These are phyloP conservation scores for Melanotaenia maccullochi DNA, from an alignment of 2,797 vertebrate genomes.

Conservation along the genomic window DNA sequence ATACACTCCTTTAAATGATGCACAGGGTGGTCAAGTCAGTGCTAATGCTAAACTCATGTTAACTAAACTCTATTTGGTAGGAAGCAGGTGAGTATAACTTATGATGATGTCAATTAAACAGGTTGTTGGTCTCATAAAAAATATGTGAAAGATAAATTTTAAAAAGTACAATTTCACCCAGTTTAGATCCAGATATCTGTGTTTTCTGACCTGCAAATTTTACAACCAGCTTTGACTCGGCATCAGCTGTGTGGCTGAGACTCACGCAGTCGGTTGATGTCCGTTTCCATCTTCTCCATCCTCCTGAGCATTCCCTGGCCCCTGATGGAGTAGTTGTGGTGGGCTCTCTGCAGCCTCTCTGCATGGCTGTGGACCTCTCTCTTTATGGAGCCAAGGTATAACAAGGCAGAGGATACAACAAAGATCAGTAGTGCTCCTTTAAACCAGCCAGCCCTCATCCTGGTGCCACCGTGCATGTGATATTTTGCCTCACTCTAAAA, in stretches of 20 bases:
- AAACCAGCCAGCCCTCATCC: slow-evolving; percentile 57
- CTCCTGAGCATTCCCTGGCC: slow-evolving; percentile 51
- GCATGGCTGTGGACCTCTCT: slow-evolving; percentile 47
- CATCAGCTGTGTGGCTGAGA: neutral
- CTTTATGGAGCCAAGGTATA: slow-evolving; percentile 62
- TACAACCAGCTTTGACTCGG: neutral
- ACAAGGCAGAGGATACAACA: neutral
- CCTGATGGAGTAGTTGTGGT: slow-evolving; percentile 56
- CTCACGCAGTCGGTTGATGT: slow-evolving; percentile 69
- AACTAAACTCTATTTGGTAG: neutral
- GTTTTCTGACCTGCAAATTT: neutral
- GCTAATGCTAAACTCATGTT: neutral
- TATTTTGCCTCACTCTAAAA: neutral
- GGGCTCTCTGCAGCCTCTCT: slow-evolving; percentile 41
- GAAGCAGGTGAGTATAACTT: neutral
- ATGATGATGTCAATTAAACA: neutral
- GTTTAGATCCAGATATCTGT: neutral
- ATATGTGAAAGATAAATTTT: neutral
- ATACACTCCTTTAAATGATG: too few relatives aligned
- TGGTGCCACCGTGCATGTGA: slow-evolving; percentile 7
- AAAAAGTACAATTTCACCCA: neutral
- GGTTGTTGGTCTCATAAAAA: neutral
- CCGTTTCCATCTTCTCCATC: slow-evolving; percentile 67
- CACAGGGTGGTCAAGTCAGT: neutral
- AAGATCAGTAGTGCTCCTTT: slow-evolving; percentile 23